Base-by-base conservation (phyloP, 2,888 invertebrate species). In the Norana najaformis region DNA sequence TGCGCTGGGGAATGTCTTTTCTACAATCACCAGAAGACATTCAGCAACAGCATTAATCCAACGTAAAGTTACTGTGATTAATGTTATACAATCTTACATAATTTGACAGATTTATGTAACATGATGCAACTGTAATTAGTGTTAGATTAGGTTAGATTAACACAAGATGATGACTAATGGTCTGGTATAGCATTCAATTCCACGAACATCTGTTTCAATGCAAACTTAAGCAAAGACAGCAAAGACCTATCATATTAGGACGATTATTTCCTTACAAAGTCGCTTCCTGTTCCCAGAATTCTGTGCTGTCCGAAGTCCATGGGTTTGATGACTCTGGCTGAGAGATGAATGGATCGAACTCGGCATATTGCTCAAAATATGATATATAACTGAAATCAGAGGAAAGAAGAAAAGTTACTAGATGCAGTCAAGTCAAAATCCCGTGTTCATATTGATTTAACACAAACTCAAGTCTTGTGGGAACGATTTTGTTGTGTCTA, bases 261-360 rank as follows among this genome's bases (percentile, higher is more conserved):
- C 18, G 36, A 1, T 85, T 20, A 69, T 69, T 69, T 37, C 5
- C 94, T 95, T 95, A 97, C 97, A 97, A 96, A 94, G 97, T 96
- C 95, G 97, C 98, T 95, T 99, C 99, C 95, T 97, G 97, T 93
- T 99, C 99, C 99, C 99, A 99, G 95, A 98, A 97, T 94, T 99
- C 99, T 4, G 97, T 97, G 95, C 97, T 98, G 94, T 99, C 99
- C 47, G 97, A 97, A 93, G 98, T 96, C 99, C 99, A 99, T 0
- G 99, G 99, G 96, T 99, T 99, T 90, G 98, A 97, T 94, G 97
- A 97, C 95, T 99, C 99, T 3, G 98, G 97, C 39, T 97, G 96
- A 18, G 97, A 97, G 92, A 99, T 96, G 95, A 98, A 97, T 91
- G 98, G 97, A 96, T 99, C 99, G 95, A 98, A 99, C 94, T 99